These are phyloP conservation scores for Patella depressa DNA, from an alignment of 2,888 invertebrate species.

Conservation along the genomic window DNA sequence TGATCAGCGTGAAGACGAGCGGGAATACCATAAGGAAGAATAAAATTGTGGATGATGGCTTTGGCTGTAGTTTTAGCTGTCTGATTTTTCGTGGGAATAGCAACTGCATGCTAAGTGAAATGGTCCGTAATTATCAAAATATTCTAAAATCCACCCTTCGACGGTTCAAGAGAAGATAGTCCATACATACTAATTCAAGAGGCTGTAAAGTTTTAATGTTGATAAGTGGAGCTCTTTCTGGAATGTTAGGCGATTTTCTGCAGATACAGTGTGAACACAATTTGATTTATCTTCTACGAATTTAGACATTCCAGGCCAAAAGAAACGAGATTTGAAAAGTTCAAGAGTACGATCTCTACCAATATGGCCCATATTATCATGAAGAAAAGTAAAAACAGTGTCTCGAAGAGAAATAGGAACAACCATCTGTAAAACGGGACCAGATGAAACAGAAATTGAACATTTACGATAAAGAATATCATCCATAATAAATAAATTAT, in stretches of 20 bases:
- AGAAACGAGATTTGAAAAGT: conserved; percentile 25
- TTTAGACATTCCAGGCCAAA: too few relatives aligned
- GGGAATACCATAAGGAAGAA: conserved; percentile 2
- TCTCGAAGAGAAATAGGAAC: conserved; percentile 19
- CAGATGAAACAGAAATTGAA: not conserved
- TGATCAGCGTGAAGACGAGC: not conserved
- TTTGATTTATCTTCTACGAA: too few relatives aligned
- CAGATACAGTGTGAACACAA: too few relatives aligned
- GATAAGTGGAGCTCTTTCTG: too few relatives aligned
- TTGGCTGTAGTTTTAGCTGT: conserved; percentile 1
- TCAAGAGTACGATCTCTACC: conserved; percentile 28
- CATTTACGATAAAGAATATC: not conserved
- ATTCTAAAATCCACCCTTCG: conserved; percentile 22
- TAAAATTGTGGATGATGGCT: not conserved
- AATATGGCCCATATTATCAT: conserved; percentile 32
- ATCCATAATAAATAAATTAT: not conserved
- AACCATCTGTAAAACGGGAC: conserved; percentile 10
- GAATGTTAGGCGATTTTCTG: too few relatives aligned
- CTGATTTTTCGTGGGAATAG: not conserved
- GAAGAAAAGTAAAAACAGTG: conserved; percentile 22
- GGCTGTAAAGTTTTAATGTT: conserved; percentile 21
- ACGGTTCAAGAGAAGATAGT: conserved; percentile 16
- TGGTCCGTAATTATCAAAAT: conserved; percentile 29
- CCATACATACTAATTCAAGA: conserved; percentile 29
- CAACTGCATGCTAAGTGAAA: conserved; percentile 20